A percentile compares a stretch with the other conserved stretches of the same genome.
phyloP scores from a whole-genome alignment of 2,888 invertebrate species.

The Plebejus melissa region DNA sequence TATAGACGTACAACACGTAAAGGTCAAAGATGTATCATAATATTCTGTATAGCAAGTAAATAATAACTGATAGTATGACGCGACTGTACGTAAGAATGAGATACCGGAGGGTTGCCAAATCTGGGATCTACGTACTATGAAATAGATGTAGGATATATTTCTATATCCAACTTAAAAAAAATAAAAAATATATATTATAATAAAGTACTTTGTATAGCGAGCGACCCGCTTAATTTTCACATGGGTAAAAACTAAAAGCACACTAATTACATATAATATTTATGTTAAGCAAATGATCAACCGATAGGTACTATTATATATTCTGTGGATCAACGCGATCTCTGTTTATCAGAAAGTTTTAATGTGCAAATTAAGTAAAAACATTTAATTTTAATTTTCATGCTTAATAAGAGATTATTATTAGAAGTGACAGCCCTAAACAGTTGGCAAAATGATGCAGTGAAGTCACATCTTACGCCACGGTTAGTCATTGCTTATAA shows the following conservation, averaged over 20 bases:
- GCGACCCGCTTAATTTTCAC: too few relatives aligned
- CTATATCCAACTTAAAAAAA: background rate
- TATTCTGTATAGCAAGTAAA: background rate
- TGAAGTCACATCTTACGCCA: constrained; percentile 20
- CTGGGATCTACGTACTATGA: background rate
- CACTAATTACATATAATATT: too few relatives aligned
- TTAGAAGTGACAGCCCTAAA: background rate
- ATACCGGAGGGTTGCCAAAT: background rate
- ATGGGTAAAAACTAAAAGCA: too few relatives aligned
- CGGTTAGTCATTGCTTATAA: constrained; percentile 20
- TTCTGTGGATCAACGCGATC: too few relatives aligned
- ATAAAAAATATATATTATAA: too few relatives aligned
- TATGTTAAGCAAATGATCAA: too few relatives aligned
- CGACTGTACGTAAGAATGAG: background rate
- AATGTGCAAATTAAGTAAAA: too few relatives aligned
- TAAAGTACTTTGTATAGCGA: too few relatives aligned
- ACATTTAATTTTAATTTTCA: background rate
- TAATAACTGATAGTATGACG: background rate
- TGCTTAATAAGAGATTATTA: background rate
- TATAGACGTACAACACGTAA: background rate
- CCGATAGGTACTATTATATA: too few relatives aligned
- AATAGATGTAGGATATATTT: background rate
- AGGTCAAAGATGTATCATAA: background rate
- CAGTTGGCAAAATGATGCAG: constrained; percentile 10
- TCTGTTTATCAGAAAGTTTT: too few relatives aligned